Evolutionary conservation across 2,888 invertebrate species (phyloP).

Genomic region (Aphidius colemani): DNA sequence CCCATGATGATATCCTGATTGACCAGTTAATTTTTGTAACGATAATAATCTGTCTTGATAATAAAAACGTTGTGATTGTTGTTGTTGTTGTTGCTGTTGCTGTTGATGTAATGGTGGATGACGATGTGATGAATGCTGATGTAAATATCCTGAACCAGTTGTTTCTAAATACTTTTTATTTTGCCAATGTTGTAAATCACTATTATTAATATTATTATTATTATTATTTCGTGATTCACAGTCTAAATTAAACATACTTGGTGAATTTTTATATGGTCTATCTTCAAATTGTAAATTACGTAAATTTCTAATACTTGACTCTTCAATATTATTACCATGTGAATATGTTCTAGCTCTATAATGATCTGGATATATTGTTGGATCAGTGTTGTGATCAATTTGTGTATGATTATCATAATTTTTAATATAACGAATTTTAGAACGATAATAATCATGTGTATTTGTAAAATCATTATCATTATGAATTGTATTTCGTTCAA

Average conservation of each 20-base stretch:
- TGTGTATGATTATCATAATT: conserved; percentile 11
- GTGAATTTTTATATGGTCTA: conserved; percentile 46
- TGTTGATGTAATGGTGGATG: conserved; percentile 21
- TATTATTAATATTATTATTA: too few species aligned
- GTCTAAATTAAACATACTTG: conserved; percentile 52
- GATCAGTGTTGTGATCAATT: conserved; percentile 51
- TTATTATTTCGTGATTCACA: conserved; percentile 1
- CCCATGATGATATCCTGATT: neutral
- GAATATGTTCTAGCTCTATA: conserved; percentile 54
- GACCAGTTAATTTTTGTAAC: neutral
- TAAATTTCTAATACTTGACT: conserved; percentile 23
- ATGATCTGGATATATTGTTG: conserved; percentile 54
- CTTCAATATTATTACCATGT: conserved; percentile 50
- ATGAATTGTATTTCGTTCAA: conserved; percentile 13
- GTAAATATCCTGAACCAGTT: conserved; percentile 35
- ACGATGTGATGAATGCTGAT: conserved; percentile 36
- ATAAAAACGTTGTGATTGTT: conserved; percentile 19
- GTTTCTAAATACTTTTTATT: conserved; percentile 35
- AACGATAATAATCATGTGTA: conserved; percentile 15
- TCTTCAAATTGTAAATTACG: conserved; percentile 45
- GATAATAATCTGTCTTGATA: conserved; percentile 16
- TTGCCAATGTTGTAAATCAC: conserved; percentile 29
- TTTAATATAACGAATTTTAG: conserved; percentile 4
- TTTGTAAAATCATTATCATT: neutral
- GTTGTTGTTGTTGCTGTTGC: conserved; percentile 13